Conservation (phyloP, 1,140 invertebrate genomes). For the Platorchestia sp. region DNA sequence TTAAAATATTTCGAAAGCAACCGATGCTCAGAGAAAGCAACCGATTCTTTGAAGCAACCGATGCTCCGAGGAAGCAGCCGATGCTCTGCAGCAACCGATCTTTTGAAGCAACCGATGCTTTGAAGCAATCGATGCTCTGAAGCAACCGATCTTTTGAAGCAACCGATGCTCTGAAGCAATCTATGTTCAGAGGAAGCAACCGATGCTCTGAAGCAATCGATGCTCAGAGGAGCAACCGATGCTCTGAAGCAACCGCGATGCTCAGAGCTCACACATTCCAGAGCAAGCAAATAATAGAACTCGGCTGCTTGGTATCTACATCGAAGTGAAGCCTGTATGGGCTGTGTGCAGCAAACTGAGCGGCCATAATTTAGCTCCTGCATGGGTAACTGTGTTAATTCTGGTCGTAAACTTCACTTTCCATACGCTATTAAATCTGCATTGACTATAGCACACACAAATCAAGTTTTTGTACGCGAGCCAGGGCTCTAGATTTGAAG, state of each 20-base stretch:
- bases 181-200: too few relatives aligned
- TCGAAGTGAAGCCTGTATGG: not conserved
- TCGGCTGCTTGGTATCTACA: not conserved
- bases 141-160: not conserved
- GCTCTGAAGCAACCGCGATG: not conserved
- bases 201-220: not conserved
- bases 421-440: constrained; percentile 43
- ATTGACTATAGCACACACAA: constrained; percentile 7
- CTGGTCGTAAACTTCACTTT: not conserved
- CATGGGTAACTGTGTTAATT: not conserved
- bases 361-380: not conserved
- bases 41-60: not conserved
- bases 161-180: too few relatives aligned
- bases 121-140: not conserved
- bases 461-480: constrained; percentile 15
- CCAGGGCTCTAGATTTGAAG: not conserved
- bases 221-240: not conserved
- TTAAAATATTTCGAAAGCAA: too few relatives aligned
- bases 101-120: not conserved
- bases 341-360: not conserved
- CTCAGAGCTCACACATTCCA: not conserved
- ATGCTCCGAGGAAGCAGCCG: not conserved
- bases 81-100: not conserved
- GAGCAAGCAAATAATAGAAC: not conserved
- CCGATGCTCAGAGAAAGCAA: too few relatives aligned